Evolutionary conservation across 2,113 vertebrate species (phyloP).

Genomic region (Petrocephalus microphthalmus): DNA sequence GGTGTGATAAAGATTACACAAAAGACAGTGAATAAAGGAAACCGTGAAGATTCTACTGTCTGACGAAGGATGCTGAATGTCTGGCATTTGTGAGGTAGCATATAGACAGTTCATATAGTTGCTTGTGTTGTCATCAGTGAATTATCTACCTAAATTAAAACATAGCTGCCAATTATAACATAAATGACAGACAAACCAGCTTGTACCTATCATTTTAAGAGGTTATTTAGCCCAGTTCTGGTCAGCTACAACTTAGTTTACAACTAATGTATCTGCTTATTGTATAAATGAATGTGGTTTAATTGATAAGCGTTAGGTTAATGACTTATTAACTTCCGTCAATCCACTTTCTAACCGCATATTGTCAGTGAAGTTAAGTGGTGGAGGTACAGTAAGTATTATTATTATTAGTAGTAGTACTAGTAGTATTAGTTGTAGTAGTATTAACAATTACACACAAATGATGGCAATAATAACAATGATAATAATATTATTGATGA

Average conservation of each 20-base stretch:
- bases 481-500: not conserved
- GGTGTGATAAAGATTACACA: constrained; percentile 60
- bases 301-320: too few species aligned
- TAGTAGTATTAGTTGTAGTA: too few species aligned
- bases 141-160: not conserved
- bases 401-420: too few species aligned
- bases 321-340: too few species aligned
- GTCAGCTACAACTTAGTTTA: not conserved
- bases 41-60: constrained; percentile 46
- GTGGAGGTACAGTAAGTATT: not conserved
- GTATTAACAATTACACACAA: too few species aligned
- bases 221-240: not conserved
- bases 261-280: not conserved
- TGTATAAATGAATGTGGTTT: not conserved
- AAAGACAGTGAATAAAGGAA: constrained; percentile 51
- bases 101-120: not conserved
- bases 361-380: not conserved
- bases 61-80: constrained; percentile 37
- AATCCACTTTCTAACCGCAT: not conserved
- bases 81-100: not conserved
- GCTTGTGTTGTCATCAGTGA: not conserved
- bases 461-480: not conserved
- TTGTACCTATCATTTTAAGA: not conserved
- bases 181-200: not conserved
- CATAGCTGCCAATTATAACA: not conserved